A percentile compares a stretch with the other conserved stretches of the same genome.
Conservation (phyloP, 2,113 vertebrate species). For the Scophthalmus maximus region DNA sequence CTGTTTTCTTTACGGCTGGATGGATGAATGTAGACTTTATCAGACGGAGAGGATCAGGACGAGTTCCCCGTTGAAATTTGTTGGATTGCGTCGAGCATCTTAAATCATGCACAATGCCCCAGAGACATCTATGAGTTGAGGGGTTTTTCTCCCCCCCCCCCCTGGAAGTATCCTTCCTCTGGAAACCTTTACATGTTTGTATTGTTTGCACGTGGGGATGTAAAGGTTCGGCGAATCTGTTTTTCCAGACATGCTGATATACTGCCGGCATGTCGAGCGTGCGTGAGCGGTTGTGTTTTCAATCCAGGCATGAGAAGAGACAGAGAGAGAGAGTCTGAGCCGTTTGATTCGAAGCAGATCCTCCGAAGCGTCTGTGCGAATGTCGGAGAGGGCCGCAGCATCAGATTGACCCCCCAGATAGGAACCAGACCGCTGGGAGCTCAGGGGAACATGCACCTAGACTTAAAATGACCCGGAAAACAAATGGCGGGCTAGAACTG, state of each 20-base stretch:
- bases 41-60: not conserved
- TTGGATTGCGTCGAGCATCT: not conserved
- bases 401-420: conserved; percentile 61
- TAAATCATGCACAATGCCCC: conserved; percentile 1
- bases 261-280: conserved; percentile 12
- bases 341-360: conserved; percentile 70
- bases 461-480: conserved; percentile 24
- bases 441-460: conserved; percentile 21
- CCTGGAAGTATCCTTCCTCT: not conserved
- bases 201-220: not conserved
- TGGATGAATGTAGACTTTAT: conserved; percentile 36
- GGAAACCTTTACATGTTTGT: not conserved
- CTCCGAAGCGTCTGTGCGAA: conserved; percentile 49
- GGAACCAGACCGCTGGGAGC: conserved; percentile 65
- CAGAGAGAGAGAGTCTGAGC: conserved; percentile 36
- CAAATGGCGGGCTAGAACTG: not conserved
- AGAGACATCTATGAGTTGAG: conserved; percentile 1
- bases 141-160: not conserved
- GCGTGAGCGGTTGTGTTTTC: conserved; percentile 50
- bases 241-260: conserved; percentile 3
- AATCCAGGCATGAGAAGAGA: conserved; percentile 54
- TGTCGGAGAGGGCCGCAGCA: conserved; percentile 31
- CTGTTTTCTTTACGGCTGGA: conserved; percentile 41
- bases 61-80: not conserved
- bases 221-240: conserved; percentile 23